These are phyloP conservation scores for Ecliptopera silaceata DNA, from an alignment of 2,888 invertebrate species.

Conservation along the genomic window DNA sequence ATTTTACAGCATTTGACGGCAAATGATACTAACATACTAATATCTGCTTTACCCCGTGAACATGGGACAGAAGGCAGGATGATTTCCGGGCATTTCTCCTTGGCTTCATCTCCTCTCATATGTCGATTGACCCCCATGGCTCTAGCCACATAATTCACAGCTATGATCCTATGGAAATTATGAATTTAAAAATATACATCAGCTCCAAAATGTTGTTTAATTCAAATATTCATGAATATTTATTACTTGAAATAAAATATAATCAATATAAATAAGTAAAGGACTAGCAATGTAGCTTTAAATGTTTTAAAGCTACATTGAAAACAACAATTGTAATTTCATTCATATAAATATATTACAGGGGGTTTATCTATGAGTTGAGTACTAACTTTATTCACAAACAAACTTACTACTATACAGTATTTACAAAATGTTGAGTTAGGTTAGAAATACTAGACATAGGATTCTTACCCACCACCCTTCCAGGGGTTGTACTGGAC, in stretches of 20 bases:
- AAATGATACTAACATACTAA: constrained; percentile 87
- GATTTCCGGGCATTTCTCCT: constrained; percentile 93
- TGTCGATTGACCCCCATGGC: constrained; percentile 94
- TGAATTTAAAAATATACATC: neutral
- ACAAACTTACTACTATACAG: no score
- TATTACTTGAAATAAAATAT: no score
- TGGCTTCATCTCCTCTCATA: constrained; percentile 96
- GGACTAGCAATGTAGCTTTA: no score
- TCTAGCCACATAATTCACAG: constrained; percentile 98
- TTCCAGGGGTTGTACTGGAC: constrained; percentile 97
- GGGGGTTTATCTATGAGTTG: no score
- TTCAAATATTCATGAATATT: no score
- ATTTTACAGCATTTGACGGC: neutral
- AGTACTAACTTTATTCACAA: no score
- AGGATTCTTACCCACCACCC: constrained; percentile 91
- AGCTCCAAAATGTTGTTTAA: no score
- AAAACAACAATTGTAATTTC: no score
- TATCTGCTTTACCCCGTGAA: constrained; percentile 95
- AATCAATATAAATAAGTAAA: no score
- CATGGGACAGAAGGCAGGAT: constrained; percentile 92
- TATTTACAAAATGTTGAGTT: no score
- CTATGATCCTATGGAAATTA: constrained; percentile 90
- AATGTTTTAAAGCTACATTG: no score
- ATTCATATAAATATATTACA: no score
- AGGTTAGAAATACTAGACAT: neutral